phyloP scores from a whole-genome alignment of 2,113 vertebrate species.

The Bos indicus region DNA sequence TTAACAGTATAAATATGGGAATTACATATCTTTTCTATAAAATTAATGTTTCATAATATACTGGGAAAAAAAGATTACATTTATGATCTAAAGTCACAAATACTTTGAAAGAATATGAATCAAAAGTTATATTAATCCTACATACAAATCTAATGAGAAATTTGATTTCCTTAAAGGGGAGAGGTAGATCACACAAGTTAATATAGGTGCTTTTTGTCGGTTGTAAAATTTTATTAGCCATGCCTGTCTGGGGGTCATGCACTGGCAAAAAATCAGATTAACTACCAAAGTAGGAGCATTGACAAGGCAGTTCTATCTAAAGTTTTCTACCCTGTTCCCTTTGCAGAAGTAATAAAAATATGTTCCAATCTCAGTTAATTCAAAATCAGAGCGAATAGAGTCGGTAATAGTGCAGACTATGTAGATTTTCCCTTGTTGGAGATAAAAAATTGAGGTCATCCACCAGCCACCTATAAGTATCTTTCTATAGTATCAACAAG shows the following conservation, averaged over 20 bases:
- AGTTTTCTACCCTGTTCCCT: not conserved
- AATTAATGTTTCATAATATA: not conserved
- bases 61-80: not conserved
- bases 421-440: not conserved
- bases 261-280: not conserved
- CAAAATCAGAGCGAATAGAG: not conserved
- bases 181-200: not conserved
- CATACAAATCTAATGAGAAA: not conserved
- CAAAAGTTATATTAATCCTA: slow-evolving; percentile 5
- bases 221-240: slow-evolving; percentile 1
- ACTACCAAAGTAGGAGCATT: not conserved
- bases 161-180: not conserved
- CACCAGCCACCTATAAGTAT: not conserved
- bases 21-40: not conserved
- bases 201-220: not conserved
- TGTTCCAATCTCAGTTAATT: not conserved
- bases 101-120: not conserved
- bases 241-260: not conserved
- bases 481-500: not conserved
- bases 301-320: not conserved
- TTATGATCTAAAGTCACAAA: not conserved
- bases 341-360: not conserved
- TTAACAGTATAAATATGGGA: not conserved
- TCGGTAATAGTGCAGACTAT: not conserved
- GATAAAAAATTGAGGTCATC: not conserved